Conservation (phyloP, 2,797 vertebrate species). For the Psittacula echo region DNA sequence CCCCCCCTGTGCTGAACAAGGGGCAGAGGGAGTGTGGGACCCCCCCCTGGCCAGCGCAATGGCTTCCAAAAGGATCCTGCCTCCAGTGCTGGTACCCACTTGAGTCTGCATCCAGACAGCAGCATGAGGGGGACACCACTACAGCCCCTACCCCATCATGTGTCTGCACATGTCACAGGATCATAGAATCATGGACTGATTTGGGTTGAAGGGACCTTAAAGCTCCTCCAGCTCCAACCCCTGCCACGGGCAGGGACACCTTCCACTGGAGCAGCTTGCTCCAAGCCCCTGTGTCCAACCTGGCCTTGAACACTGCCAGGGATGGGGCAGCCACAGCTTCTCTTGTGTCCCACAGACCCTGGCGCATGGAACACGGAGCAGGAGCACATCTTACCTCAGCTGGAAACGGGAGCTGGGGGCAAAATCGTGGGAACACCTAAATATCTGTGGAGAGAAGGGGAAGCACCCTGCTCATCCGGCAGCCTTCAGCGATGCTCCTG, state of each 20-base stretch:
- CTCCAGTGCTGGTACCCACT: neutral
- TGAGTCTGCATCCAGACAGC: neutral
- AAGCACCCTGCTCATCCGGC: neutral
- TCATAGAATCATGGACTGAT: neutral
- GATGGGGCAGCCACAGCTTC: neutral
- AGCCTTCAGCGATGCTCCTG: neutral
- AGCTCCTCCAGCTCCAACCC: rapidly evolving
- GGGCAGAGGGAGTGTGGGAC: rapidly evolving
- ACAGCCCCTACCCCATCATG: neutral
- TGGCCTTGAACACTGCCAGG: neutral
- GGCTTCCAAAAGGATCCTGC: neutral
- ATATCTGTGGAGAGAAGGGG: conserved; percentile 77
- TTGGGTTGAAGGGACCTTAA: neutral
- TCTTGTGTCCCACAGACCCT: neutral
- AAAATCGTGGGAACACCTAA: conserved; percentile 70
- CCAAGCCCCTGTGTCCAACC: neutral
- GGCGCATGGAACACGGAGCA: rapidly evolving
- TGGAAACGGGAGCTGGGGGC: conserved; percentile 66
- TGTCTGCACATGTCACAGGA: rapidly evolving
- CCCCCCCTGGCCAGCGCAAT: rapidly evolving
- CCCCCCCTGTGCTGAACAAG: rapidly evolving
- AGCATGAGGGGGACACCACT: neutral
- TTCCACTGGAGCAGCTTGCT: neutral
- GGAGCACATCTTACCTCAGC: conserved; percentile 69
- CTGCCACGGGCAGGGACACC: neutral